A percentile compares a stretch with the other conserved stretches of the same genome.
Evolutionary conservation across 2,113 vertebrate genomes (phyloP).

Genomic region (Aythya baeri): DNA sequence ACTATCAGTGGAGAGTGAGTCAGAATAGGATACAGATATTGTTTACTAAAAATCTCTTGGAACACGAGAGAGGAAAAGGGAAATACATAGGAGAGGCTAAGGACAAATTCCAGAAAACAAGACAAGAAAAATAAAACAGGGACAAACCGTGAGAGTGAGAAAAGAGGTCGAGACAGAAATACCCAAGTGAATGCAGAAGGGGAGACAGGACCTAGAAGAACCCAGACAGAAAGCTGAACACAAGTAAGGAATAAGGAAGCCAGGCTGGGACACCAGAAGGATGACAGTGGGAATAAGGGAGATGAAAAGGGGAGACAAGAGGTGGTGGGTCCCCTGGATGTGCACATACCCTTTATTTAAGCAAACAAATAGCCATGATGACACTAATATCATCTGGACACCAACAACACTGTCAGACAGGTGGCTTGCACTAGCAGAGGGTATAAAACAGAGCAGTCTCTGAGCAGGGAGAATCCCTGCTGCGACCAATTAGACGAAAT

Average conservation of each 20-base stretch:
- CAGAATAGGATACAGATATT: slow-evolving; percentile 20
- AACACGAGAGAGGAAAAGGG: background rate
- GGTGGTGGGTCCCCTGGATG: background rate
- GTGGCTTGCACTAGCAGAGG: background rate
- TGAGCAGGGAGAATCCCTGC: background rate
- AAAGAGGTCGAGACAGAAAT: background rate
- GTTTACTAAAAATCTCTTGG: slow-evolving; percentile 24
- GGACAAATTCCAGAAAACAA: slow-evolving; percentile 1
- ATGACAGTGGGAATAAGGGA: background rate
- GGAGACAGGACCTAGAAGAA: background rate
- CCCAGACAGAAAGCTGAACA: background rate
- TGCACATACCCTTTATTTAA: background rate
- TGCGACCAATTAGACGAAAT: background rate
- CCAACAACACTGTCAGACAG: background rate
- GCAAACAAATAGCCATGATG: background rate
- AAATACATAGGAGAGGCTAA: slow-evolving; percentile 6
- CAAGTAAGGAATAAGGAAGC: background rate
- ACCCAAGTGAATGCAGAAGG: background rate
- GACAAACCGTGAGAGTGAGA: background rate
- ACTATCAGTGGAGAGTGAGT: background rate
- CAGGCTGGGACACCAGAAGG: background rate
- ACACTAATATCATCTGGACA: background rate
- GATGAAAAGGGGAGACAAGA: background rate
- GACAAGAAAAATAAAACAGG: background rate
- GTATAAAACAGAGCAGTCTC: background rate